Evolutionary conservation across 2,113 vertebrate genomes (phyloP).

Genomic region (Odocoileus virginianus): DNA sequence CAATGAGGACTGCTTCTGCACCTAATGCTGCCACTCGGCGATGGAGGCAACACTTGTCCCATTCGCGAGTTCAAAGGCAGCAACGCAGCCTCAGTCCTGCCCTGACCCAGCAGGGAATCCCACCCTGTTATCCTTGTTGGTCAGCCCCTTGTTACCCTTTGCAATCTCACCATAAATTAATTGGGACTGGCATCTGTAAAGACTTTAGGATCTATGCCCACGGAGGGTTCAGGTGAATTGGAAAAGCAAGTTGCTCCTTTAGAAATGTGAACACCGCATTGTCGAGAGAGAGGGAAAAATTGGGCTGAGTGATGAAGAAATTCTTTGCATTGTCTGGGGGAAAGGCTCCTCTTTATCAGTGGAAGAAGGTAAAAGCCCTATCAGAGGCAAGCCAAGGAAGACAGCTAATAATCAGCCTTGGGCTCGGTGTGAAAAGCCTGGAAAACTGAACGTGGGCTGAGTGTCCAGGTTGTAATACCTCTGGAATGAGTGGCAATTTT

Average conservation of each 20-base stretch:
- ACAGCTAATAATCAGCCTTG: neutral
- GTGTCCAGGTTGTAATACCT: neutral
- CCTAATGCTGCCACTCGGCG: neutral
- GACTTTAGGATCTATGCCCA: neutral
- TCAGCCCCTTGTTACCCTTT: neutral
- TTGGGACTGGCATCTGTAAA: neutral
- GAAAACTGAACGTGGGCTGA: neutral
- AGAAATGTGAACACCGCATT: neutral
- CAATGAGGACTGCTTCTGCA: neutral
- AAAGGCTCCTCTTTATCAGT: neutral
- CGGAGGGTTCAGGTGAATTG: neutral
- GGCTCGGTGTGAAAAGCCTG: neutral
- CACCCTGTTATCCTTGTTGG: neutral
- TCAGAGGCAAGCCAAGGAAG: neutral
- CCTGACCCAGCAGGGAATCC: no score
- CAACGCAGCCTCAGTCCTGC: fast-evolving
- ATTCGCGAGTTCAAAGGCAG: fast-evolving
- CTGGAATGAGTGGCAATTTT: neutral
- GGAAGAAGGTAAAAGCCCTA: neutral
- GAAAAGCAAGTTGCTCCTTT: neutral
- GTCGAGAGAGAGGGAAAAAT: neutral
- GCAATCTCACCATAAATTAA: neutral
- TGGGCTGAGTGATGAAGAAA: neutral
- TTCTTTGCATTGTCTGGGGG: neutral
- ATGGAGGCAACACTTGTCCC: neutral